Conservation (phyloP, 1,140 invertebrate genomes). For the Vanessa tameamea region DNA sequence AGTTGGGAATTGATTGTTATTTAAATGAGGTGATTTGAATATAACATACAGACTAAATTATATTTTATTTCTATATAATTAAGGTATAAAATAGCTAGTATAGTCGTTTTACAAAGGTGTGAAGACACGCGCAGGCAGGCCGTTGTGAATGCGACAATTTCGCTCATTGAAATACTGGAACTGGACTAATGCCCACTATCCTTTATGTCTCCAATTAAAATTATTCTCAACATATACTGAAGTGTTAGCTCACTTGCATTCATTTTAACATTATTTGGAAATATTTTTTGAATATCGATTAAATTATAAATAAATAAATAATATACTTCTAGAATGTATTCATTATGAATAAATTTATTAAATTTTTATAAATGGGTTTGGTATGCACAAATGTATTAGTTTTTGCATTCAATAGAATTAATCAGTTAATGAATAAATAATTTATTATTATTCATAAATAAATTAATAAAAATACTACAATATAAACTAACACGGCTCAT, state of each 20-base stretch:
- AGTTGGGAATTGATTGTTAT: constrained; percentile 65
- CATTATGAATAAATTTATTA: no score
- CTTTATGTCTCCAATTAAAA: constrained; percentile 75
- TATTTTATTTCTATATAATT: constrained; percentile 34
- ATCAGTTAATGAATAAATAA: no score
- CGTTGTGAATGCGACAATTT: constrained; percentile 72
- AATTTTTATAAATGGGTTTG: no score
- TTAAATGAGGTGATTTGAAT: constrained; percentile 56
- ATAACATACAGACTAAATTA: constrained; percentile 40
- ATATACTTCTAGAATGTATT: no score
- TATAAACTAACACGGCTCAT: no score
- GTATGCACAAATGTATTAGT: no score
- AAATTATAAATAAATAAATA: not conserved
- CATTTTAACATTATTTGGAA: constrained; percentile 19
- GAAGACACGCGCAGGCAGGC: constrained; percentile 61
- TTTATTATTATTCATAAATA: no score
- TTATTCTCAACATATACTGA: constrained; percentile 53
- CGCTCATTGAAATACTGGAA: constrained; percentile 69
- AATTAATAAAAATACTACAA: no score
- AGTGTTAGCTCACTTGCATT: constrained; percentile 39
- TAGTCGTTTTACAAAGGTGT: constrained; percentile 50
- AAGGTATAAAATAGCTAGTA: constrained; percentile 42
- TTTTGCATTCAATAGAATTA: no score
- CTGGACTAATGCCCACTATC: constrained; percentile 68
- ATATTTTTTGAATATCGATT: not conserved